phyloP scores from a whole-genome alignment of 2,797 vertebrate genomes.

The Champsocephalus esox region DNA sequence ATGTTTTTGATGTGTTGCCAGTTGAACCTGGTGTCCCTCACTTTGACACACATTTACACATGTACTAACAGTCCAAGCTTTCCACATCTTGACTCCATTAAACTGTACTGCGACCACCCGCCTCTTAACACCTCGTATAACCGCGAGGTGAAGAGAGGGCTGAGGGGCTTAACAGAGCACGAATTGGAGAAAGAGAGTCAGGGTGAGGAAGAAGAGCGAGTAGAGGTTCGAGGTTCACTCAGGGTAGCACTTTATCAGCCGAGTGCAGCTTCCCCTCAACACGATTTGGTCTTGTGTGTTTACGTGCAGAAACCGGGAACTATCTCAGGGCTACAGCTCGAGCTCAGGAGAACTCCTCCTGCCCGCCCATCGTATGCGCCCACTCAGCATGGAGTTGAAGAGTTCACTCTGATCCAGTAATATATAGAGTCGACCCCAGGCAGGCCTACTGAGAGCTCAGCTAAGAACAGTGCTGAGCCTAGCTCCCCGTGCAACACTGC shows the following conservation, averaged over 20 bases:
- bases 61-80: neutral
- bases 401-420: slow-evolving; percentile 77
- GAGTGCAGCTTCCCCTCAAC: slow-evolving; percentile 61
- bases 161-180: slow-evolving; percentile 12
- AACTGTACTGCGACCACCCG: slow-evolving; percentile 42
- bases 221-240: slow-evolving; percentile 56
- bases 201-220: slow-evolving; percentile 33
- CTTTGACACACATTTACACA: slow-evolving; percentile 1
- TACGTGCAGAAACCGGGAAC: slow-evolving; percentile 35
- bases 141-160: slow-evolving; percentile 28
- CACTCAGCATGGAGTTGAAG: slow-evolving; percentile 74
- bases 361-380: slow-evolving; percentile 14
- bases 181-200: neutral
- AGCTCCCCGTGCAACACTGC: slow-evolving; percentile 12
- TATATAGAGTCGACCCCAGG: slow-evolving; percentile 58
- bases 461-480: slow-evolving; percentile 46
- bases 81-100: slow-evolving; percentile 38
- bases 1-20: neutral
- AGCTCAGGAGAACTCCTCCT: slow-evolving; percentile 54
- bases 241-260: slow-evolving; percentile 75
- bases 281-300: slow-evolving; percentile 59
- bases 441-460: slow-evolving; percentile 52
- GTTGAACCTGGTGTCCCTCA: slow-evolving; percentile 7
- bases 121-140: slow-evolving; percentile 38
- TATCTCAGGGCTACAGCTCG: slow-evolving; percentile 65